Evolutionary conservation across 2,113 vertebrate genomes (phyloP).

Genomic region (Salvelinus fontinalis): DNA sequence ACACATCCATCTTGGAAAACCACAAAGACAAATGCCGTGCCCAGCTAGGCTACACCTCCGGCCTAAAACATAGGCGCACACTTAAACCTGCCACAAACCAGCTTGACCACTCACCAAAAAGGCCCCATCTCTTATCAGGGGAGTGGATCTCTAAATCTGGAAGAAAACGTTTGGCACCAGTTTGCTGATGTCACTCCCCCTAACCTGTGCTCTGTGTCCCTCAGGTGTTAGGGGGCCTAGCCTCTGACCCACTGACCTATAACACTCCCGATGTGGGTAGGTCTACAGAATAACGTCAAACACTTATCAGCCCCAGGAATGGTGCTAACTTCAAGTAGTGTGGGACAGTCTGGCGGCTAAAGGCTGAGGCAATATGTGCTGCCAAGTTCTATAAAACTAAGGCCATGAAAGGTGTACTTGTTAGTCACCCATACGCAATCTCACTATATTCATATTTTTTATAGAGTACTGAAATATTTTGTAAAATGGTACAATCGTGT

Average conservation of each 20-base stretch:
- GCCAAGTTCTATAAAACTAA: slow-evolving; percentile 1
- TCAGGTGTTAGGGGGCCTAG: slow-evolving; percentile 60
- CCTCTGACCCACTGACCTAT: slow-evolving; percentile 60
- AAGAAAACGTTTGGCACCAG: slow-evolving; percentile 20
- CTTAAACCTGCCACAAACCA: no score
- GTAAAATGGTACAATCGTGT: not conserved
- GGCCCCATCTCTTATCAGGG: slow-evolving; percentile 26
- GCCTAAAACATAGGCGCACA: slow-evolving; percentile 26
- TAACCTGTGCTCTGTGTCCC: slow-evolving; percentile 45
- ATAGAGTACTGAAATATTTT: not conserved
- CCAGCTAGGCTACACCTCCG: slow-evolving; percentile 4
- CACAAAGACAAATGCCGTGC: slow-evolving; percentile 2
- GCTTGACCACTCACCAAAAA: not conserved
- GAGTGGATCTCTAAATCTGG: slow-evolving; percentile 28
- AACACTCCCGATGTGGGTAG: slow-evolving; percentile 56
- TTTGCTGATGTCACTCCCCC: slow-evolving; percentile 41
- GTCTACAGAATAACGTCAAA: slow-evolving; percentile 22
- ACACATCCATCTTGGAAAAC: not conserved
- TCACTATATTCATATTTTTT: not conserved
- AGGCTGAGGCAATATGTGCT: not conserved
- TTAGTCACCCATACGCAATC: not conserved
- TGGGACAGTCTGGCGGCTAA: not conserved
- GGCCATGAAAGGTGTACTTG: not conserved
- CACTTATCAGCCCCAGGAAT: no score
- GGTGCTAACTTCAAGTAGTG: no score